Evolutionary conservation across 2,113 vertebrate species (phyloP), one percentile per base, ranked within the genome.

Genomic region (Synodontis membranacea): DNA sequence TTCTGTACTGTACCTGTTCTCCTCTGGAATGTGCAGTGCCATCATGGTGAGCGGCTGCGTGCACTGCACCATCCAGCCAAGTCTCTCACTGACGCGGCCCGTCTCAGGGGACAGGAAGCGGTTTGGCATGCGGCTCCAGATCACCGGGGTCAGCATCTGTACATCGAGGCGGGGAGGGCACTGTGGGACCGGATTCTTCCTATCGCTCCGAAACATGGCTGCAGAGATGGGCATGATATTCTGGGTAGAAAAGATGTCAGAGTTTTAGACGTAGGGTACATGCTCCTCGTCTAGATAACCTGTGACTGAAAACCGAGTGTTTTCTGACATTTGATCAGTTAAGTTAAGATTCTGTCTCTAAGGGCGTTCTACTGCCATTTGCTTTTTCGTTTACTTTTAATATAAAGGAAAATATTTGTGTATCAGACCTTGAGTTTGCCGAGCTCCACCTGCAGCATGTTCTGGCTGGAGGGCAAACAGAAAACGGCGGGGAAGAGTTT

Each of bases 201-300:
- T 91, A 91, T 99, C 98, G 1, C 97, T 99, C 76, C 96, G 93
- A 90, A 99, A 99, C 97, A 98, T 98, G 91, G 98, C 98, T 0
- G 97, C 95, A 0, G 98, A 99, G 91, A 99, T 95, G 0, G 98
- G 98, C 97, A 99, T 97, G 89, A 99, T 98, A 91, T 99, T 99
- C 98, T 98, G 89, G 21, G 60, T 7, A 74, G 11, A 52, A 82
- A 66, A 56, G 28, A 21, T 19, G 46, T 60, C 58, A 70, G 31
- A 70, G 15, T 60, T 74, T 37, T 19, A 0, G 28, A 21, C 50
- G 48, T 50, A 50, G 48, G 48, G 48, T 50, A 50, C 48, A 34
- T n/a, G n/a, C 39, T 70, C 66, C 66, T 70, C 7, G 6, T 8
- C 15, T 39, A 39, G 8, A 80, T 44, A 48, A 72, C 8, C 23